phyloP scores from a whole-genome alignment of 2,797 vertebrate genomes.

The Lacerta agilis region DNA sequence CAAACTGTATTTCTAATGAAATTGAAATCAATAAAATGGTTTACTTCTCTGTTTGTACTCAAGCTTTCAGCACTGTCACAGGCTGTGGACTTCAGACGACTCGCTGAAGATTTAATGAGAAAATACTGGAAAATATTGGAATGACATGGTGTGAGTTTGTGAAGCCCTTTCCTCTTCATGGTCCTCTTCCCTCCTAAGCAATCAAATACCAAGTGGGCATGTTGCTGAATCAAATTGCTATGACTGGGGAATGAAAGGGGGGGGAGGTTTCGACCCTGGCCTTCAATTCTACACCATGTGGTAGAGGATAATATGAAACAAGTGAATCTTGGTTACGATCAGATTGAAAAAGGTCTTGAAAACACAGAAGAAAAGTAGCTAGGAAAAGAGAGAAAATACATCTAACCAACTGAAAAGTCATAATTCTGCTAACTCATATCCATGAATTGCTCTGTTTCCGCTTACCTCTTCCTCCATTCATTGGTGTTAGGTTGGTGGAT shows the following conservation, averaged over 20 bases:
- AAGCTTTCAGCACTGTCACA: not conserved
- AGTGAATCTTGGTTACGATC: not conserved
- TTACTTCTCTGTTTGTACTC: constrained; percentile 32
- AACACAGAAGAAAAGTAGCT: not conserved
- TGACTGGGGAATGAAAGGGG: not conserved
- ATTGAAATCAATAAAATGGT: constrained; percentile 46
- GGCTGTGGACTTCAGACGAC: not conserved
- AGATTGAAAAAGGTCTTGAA: not conserved
- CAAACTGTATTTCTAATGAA: constrained; percentile 45
- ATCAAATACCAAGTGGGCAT: not conserved
- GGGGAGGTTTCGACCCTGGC: not conserved
- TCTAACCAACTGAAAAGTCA: not conserved
- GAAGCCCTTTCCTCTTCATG: not conserved
- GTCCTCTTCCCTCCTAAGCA: not conserved
- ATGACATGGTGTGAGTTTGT: not conserved
- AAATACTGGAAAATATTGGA: not conserved
- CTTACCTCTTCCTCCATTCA: not conserved
- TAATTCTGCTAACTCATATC: not conserved
- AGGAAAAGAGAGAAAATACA: not conserved
- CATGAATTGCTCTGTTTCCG: not conserved
- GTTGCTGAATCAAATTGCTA: not conserved
- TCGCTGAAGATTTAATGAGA: not conserved
- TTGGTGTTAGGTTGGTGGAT: not conserved
- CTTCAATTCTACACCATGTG: rapidly evolving
- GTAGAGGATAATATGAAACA: not conserved